phyloP scores from a whole-genome alignment of 2,888 invertebrate species.

The Drosophila merina region DNA sequence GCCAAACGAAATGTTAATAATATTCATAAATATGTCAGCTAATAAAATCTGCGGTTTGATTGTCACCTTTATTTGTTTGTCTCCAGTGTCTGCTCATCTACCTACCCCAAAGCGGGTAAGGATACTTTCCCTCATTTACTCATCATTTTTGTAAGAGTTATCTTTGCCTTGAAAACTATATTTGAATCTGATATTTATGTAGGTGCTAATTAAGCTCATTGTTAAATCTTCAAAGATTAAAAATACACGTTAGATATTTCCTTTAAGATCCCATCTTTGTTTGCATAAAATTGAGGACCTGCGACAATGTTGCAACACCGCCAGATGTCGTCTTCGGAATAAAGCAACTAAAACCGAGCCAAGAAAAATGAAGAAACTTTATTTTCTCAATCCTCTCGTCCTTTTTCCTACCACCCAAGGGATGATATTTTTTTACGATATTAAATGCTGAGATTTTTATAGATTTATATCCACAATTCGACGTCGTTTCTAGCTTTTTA shows the following conservation, averaged over 20 bases:
- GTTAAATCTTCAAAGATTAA: conserved; percentile 28
- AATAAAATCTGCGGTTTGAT: conserved; percentile 63
- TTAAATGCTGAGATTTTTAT: conserved; percentile 71
- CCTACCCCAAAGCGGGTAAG: conserved; percentile 8
- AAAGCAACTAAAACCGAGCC: conserved; percentile 37
- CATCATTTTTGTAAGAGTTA: conserved; percentile 12
- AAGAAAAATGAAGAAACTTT: conserved; percentile 49
- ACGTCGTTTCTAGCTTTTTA: conserved; percentile 60
- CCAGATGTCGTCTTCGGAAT: conserved; percentile 47
- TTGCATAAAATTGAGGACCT: not conserved
- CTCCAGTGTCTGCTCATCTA: not conserved
- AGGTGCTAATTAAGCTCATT: conserved; percentile 73
- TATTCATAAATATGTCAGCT: conserved; percentile 79
- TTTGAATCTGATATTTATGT: conserved; percentile 51
- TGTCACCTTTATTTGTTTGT: conserved; percentile 37
- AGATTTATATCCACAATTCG: conserved; percentile 68
- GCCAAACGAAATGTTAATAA: conserved; percentile 66
- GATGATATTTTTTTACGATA: conserved; percentile 63
- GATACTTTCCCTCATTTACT: not conserved
- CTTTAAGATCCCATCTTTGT: not conserved
- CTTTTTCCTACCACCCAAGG: not conserved
- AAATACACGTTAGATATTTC: too few relatives aligned
- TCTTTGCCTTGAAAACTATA: not conserved
- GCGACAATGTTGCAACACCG: conserved; percentile 49
- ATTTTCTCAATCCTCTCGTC: conserved; percentile 9